Evolutionary conservation across 2,113 vertebrate species (phyloP), one percentile per base, ranked within the genome.

Genomic region (Atherinomorus stipes): DNA sequence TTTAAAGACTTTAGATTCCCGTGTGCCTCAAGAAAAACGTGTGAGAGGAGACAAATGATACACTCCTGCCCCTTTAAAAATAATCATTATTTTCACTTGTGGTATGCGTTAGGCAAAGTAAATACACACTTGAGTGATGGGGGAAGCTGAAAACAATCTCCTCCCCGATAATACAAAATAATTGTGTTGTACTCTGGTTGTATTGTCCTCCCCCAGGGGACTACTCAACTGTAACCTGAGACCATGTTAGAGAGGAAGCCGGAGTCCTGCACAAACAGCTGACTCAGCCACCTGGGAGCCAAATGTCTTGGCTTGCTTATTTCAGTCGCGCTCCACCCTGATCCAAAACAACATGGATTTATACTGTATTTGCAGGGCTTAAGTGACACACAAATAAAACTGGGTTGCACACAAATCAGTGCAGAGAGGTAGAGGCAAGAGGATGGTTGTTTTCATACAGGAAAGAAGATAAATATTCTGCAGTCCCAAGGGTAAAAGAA

Each of bases 231-330:
- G 85, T 74, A 90, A 90, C 66, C 70, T 18, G 68, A 91, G 72
- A 61, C 63, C 60, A 28, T 25, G 67, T 79, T 60, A 62, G 58
- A 66, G 38, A 11, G 49, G 61, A 80, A 71, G 65, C 65, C 50
- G 45, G 69, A 87, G 77, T 70, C 23, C 45, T 74, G 70, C 76
- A 26, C 45, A 79, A 89, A 86, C 76, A 80, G 85, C 88, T 88
- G 90, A 92, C 80, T 92, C 88, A 87, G 88, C 76, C 87, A 90
- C 90, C 84, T 85, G 81, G 86, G 85, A 91, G 87, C 85, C 89
- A 88, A 91, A 88, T 71, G 83, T 81, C 87, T 89, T 81, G 83
- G 85, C 81, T 84, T 71, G 78, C 83, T 90, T 74, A 72, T 87
- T 90, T 78, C 85, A 78, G 77, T 71, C 57, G 85, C 7, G 56